Conservation (phyloP, 1,140 invertebrate genomes). For the Ceratosolen solmsi region DNA sequence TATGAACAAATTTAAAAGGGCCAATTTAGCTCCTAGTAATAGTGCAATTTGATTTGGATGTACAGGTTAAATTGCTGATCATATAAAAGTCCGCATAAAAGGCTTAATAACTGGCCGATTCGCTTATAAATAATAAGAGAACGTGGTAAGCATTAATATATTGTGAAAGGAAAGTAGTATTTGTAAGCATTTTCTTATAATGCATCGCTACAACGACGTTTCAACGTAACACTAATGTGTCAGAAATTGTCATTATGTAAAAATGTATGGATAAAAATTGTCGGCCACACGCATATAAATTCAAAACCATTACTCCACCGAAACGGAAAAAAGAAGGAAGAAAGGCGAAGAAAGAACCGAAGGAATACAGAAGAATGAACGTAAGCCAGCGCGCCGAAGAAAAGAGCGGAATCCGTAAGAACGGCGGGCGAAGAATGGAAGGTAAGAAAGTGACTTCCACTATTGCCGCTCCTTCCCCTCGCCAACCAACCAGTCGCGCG, state of each 20-base stretch:
- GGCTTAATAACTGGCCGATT: not conserved
- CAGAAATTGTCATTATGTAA: not conserved
- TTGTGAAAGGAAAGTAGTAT: not conserved
- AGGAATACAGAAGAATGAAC: conserved; percentile 3
- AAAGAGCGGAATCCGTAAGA: conserved; percentile 54
- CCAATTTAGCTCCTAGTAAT: too few species aligned
- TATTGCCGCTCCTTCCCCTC: conserved; percentile 36
- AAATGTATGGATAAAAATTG: conserved; percentile 12
- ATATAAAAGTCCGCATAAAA: too few species aligned
- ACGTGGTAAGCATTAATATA: too few species aligned
- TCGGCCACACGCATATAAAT: conserved; percentile 14
- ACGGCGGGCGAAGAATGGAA: conserved; percentile 36
- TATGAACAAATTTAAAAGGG: too few species aligned
- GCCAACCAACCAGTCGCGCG: not conserved
- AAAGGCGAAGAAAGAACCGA: not conserved
- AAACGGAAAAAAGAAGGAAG: conserved; percentile 14
- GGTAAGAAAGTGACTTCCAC: conserved; percentile 49
- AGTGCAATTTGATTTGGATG: too few species aligned
- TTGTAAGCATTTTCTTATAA: not conserved
- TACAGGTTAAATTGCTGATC: too few species aligned
- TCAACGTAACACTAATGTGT: not conserved
- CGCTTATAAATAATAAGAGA: too few species aligned
- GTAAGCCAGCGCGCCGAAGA: conserved; percentile 2
- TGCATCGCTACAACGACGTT: not conserved
- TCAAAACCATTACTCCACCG: conserved; percentile 26